phyloP scores from a whole-genome alignment of 2,797 vertebrate genomes.

The Coccyzus lansbergi region DNA sequence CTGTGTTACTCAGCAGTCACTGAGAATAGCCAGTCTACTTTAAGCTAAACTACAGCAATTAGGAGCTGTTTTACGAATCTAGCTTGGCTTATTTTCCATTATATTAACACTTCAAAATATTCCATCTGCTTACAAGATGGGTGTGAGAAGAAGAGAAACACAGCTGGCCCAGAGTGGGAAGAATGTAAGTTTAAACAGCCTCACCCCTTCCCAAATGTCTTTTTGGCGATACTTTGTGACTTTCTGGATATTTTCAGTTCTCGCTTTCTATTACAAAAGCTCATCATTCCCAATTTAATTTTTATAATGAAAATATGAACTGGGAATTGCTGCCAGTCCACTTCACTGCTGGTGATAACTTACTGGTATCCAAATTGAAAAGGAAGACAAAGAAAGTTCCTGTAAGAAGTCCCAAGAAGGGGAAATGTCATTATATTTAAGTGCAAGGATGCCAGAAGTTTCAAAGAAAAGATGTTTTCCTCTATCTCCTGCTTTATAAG shows the following conservation, averaged over 20 bases:
- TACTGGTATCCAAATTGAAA: neutral
- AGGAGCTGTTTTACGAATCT: slow-evolving; percentile 43
- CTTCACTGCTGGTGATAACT: slow-evolving; percentile 32
- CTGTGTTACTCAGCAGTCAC: neutral
- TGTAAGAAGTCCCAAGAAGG: neutral
- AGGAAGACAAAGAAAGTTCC: neutral
- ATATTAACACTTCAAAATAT: slow-evolving; percentile 64
- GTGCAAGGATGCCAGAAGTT: neutral
- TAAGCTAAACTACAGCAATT: slow-evolving; percentile 26
- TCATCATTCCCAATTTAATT: slow-evolving; percentile 56
- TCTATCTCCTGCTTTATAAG: neutral
- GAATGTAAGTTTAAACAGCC: slow-evolving; percentile 64
- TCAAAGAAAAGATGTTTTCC: neutral
- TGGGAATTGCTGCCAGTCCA: slow-evolving; percentile 35
- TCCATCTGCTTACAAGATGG: slow-evolving; percentile 70
- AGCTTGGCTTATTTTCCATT: slow-evolving; percentile 36
- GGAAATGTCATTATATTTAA: neutral
- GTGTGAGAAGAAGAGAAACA: slow-evolving; percentile 58
- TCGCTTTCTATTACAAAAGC: slow-evolving; percentile 50
- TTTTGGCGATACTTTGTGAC: slow-evolving; percentile 50
- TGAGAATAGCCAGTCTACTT: slow-evolving; percentile 20
- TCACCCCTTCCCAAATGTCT: slow-evolving; percentile 65
- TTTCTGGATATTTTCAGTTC: slow-evolving; percentile 68
- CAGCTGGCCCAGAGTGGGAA: slow-evolving; percentile 60
- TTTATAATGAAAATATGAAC: slow-evolving; percentile 48